Conservation (phyloP, 2,888 invertebrate species). For the Sarcophaga carnaria region DNA sequence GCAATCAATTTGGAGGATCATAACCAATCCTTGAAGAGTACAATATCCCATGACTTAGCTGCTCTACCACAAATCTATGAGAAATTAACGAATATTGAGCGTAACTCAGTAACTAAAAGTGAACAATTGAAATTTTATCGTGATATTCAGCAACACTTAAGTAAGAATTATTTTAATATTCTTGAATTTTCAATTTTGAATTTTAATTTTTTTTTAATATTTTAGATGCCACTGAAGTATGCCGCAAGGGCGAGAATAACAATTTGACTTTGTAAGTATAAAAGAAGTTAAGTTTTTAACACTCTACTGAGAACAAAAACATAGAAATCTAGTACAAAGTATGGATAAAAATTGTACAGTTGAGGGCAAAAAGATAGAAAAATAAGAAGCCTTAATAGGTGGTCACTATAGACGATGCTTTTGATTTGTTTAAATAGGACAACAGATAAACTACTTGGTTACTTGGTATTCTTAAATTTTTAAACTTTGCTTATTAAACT, state of each 20-base stretch:
- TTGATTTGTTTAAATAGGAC: no score
- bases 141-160: background rate
- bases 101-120: background rate
- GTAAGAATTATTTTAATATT: background rate
- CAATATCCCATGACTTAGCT: background rate
- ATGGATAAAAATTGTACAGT: no score
- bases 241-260: background rate
- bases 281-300: background rate
- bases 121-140: conserved; percentile 6
- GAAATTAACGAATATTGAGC: conserved; percentile 1
- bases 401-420: no score
- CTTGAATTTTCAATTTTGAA: background rate
- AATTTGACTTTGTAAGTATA: background rate
- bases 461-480: no score
- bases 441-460: no score
- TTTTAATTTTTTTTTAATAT: background rate
- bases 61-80: conserved; percentile 10
- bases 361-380: no score
- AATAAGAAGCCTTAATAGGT: no score
- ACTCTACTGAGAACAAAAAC: no score
- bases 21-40: no score
- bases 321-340: no score
- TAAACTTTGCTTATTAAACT: no score
- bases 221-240: background rate
- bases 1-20: no score